These are phyloP conservation scores for Candoia aspera DNA, from an alignment of 2,113 vertebrate genomes.

Conservation along the genomic window DNA sequence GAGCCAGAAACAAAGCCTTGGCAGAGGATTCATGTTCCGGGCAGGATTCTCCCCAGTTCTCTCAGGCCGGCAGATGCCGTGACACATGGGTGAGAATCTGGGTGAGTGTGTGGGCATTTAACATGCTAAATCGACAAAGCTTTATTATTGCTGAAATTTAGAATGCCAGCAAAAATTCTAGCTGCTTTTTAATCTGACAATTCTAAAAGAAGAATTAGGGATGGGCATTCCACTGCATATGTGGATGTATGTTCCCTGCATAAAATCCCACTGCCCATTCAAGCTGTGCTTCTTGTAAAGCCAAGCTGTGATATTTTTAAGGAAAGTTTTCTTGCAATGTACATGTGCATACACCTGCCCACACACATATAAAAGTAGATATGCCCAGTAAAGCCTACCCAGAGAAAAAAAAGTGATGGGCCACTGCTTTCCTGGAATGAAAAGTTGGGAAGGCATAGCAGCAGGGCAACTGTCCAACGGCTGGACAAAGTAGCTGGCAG, in stretches of 20 bases:
- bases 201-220: not conserved
- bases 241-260: not conserved
- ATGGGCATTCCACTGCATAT: not conserved
- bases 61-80: not conserved
- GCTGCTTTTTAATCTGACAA: not conserved
- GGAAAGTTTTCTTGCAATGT: not conserved
- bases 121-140: not conserved
- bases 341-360: no score
- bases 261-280: no score
- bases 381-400: not conserved
- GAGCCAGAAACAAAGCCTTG: not conserved
- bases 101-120: not conserved
- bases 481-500: not conserved
- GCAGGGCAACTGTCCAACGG: not conserved
- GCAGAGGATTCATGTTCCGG: not conserved
- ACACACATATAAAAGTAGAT: no score
- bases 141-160: not conserved
- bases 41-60: not conserved
- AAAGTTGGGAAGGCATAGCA: not conserved
- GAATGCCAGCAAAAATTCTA: not conserved
- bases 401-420: not conserved
- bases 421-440: not conserved
- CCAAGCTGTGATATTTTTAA: no score
- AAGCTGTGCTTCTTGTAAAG: no score
- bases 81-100: not conserved